Evolutionary conservation across 2,888 invertebrate genomes (phyloP).

Genomic region (Trissoscelio sp.): DNA sequence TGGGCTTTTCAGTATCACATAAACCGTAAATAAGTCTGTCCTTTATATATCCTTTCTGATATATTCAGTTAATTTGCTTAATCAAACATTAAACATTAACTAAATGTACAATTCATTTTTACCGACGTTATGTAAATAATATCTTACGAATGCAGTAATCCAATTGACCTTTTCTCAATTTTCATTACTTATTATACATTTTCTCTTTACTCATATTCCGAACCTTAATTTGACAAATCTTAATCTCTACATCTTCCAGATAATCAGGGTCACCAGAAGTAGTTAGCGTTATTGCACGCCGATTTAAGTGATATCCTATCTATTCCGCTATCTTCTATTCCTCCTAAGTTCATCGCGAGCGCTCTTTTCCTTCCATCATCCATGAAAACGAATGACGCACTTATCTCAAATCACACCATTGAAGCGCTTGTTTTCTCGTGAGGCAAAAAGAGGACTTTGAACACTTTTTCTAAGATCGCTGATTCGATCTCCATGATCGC

Average conservation of each 20-base stretch:
- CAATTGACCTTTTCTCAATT: too few species aligned
- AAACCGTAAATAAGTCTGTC: too few species aligned
- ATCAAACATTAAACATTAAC: too few species aligned
- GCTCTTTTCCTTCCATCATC: conserved; percentile 69
- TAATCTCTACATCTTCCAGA: conserved; percentile 54
- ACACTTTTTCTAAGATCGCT: conserved; percentile 55
- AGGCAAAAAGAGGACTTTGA: conserved; percentile 55
- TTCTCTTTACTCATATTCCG: conserved; percentile 7
- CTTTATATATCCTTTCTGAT: too few species aligned
- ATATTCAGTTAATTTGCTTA: too few species aligned
- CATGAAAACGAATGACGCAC: conserved; percentile 74
- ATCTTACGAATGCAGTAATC: too few species aligned
- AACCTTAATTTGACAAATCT: conserved; percentile 52
- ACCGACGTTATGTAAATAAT: too few species aligned
- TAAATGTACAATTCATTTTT: too few species aligned
- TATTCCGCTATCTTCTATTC: conserved; percentile 49
- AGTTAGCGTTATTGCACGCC: conserved; percentile 66
- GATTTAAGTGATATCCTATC: conserved; percentile 68
- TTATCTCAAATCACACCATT: conserved; percentile 76
- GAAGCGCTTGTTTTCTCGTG: conserved; percentile 72
- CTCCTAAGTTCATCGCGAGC: conserved; percentile 53
- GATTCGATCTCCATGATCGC: conserved; percentile 56
- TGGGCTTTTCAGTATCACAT: too few species aligned
- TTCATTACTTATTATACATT: too few species aligned
- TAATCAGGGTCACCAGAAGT: conserved; percentile 60